Conservation (phyloP, 2,888 invertebrate genomes). For the Toxonevra muliebris region DNA sequence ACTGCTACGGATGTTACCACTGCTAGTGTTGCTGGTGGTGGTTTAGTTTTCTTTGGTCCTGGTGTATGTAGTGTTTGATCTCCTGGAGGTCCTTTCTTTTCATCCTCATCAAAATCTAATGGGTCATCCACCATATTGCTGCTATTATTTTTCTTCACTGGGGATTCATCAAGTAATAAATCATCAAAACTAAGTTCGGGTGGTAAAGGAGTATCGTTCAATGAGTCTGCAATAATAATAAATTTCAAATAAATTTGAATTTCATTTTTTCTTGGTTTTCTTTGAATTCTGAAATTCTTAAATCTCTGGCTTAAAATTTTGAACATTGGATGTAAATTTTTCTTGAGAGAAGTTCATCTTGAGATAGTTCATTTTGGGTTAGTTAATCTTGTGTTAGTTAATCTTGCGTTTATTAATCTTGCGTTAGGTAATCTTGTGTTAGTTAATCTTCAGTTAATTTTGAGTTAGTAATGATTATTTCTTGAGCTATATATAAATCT, state of each 20-base stretch:
- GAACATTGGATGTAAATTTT: too few species aligned
- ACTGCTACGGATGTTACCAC: slow-evolving; percentile 27
- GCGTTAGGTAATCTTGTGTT: too few species aligned
- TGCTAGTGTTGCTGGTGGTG: slow-evolving; percentile 28
- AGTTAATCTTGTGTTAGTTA: too few species aligned
- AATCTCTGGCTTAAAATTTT: too few species aligned
- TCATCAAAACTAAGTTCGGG: slow-evolving; percentile 58
- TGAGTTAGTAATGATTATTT: too few species aligned
- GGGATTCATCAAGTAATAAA: slow-evolving; percentile 49
- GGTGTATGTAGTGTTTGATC: slow-evolving; percentile 52
- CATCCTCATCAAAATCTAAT: slow-evolving; percentile 33
- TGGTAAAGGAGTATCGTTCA: slow-evolving; percentile 51
- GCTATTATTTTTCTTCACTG: slow-evolving; percentile 38
- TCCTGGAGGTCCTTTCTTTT: slow-evolving; percentile 21
- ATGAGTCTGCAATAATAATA: slow-evolving; percentile 46
- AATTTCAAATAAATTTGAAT: neutral
- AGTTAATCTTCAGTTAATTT: too few species aligned
- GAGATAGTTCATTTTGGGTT: too few species aligned
- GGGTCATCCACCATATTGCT: slow-evolving; percentile 32
- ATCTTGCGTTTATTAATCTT: too few species aligned
- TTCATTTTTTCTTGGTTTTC: neutral
- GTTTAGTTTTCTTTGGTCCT: slow-evolving; percentile 46
- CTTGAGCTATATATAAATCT: too few species aligned
- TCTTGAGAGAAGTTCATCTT: too few species aligned
- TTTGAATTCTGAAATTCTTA: neutral